These are phyloP conservation scores for Brachylomia viminalis DNA, from an alignment of 2,888 invertebrate species.

Conservation along the genomic window DNA sequence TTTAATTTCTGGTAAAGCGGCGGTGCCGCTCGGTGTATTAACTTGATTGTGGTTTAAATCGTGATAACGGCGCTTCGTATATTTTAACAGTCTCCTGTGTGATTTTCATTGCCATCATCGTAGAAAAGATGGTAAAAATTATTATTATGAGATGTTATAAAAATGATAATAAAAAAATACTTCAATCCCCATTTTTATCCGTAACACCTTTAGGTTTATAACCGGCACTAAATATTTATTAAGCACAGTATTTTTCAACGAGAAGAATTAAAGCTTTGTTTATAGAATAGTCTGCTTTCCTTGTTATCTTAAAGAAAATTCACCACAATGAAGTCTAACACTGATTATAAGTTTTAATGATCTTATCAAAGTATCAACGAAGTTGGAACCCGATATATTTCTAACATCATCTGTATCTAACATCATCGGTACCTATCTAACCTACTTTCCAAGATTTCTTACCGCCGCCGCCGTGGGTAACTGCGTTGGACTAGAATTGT, in stretches of 20 bases:
- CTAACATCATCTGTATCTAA: constrained; percentile 28
- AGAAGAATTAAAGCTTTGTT: constrained; percentile 12
- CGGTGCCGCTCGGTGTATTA: constrained; percentile 27
- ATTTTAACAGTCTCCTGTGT: constrained; percentile 25
- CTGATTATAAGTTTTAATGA: constrained; percentile 56
- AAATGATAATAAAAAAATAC: constrained; percentile 28
- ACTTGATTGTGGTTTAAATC: constrained; percentile 46
- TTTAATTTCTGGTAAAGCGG: constrained; percentile 70
- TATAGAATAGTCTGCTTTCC: constrained; percentile 3
- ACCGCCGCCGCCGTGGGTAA: constrained; percentile 18
- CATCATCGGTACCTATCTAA: too few relatives aligned
- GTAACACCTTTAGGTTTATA: constrained; percentile 4
- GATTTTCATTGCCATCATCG: constrained; percentile 15
- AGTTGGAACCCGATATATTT: constrained; percentile 34
- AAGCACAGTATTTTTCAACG: not conserved
- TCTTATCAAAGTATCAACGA: constrained; percentile 21
- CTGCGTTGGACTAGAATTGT: constrained; percentile 47
- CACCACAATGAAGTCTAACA: constrained; percentile 8
- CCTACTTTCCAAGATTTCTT: constrained; percentile 32
- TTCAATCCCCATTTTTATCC: constrained; percentile 1
- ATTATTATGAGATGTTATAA: constrained; percentile 27
- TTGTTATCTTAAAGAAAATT: constrained; percentile 34
- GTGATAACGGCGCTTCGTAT: constrained; percentile 37
- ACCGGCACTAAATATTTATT: constrained; percentile 19
- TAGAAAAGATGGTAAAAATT: constrained; percentile 20